Conservation (phyloP, 2,888 invertebrate genomes). For the Macrophya alboannulata region DNA sequence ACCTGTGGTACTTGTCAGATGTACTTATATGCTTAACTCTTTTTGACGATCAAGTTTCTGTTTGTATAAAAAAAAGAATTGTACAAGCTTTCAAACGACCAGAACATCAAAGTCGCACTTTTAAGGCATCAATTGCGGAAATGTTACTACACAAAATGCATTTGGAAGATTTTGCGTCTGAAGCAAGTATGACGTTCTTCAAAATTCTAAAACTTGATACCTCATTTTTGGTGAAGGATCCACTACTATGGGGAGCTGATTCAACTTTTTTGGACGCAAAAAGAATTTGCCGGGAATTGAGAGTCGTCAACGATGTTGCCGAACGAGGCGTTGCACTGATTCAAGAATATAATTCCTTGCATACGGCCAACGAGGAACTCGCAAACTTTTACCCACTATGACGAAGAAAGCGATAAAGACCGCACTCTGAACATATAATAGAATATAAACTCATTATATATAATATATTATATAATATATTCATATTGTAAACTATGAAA, state of each 20-base stretch:
- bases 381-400: not conserved
- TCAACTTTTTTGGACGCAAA: not conserved
- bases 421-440: not conserved
- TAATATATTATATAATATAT: not conserved
- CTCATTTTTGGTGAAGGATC: not conserved
- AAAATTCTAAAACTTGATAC: not conserved
- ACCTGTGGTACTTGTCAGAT: no score
- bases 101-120: no score
- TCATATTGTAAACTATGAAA: not conserved
- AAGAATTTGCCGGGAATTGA: not conserved
- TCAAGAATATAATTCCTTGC: not conserved
- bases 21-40: no score
- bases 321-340: not conserved
- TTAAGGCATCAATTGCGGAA: no score
- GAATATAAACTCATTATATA: not conserved
- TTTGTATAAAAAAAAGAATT: no score
- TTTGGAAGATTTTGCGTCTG: not conserved
- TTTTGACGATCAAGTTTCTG: no score
- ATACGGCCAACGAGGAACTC: not conserved
- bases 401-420: not conserved
- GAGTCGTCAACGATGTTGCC: not conserved
- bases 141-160: no score
- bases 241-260: not conserved
- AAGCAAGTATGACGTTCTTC: not conserved
- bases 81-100: no score